A percentile compares a stretch with the other conserved stretches of the same genome.
Evolutionary conservation across 1,140 invertebrate species (phyloP).

Genomic region (Bombus huntii): DNA sequence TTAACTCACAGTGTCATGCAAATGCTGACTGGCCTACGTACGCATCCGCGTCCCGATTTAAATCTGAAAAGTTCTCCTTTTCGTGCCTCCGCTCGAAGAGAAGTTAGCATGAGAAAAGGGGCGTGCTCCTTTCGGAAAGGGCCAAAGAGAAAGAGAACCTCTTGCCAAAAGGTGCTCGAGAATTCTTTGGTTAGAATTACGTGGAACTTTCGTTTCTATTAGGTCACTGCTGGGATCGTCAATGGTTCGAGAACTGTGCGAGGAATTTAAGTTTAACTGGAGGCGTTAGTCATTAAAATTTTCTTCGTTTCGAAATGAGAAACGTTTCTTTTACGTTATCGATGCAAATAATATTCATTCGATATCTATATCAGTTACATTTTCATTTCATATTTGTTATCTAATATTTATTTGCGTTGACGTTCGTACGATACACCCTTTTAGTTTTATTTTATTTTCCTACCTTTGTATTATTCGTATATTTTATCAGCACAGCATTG

Average conservation of each 20-base stretch:
- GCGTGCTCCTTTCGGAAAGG: constrained; percentile 10
- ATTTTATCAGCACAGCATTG: too few relatives aligned
- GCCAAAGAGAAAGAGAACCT: constrained; percentile 19
- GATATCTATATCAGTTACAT: too few relatives aligned
- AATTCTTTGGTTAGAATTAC: constrained; percentile 25
- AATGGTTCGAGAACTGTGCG: background rate
- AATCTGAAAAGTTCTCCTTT: constrained; percentile 66
- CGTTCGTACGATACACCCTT: too few relatives aligned
- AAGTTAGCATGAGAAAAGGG: constrained; percentile 63
- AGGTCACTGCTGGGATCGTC: background rate
- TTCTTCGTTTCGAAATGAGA: background rate
- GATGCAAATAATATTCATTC: too few relatives aligned
- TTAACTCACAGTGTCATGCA: constrained; percentile 56
- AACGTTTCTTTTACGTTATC: background rate
- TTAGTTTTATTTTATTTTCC: too few relatives aligned
- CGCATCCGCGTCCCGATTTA: constrained; percentile 57
- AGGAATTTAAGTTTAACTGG: too few relatives aligned
- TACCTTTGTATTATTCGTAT: too few relatives aligned
- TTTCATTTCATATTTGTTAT: too few relatives aligned
- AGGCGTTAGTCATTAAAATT: background rate
- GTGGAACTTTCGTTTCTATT: background rate
- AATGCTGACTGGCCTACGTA: constrained; percentile 45
- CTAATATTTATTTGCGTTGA: too few relatives aligned
- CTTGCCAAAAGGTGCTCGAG: constrained; percentile 36
- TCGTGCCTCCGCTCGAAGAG: constrained; percentile 26